Evolutionary conservation across 2,113 vertebrate genomes (phyloP).

Genomic region (Passerina amoena): DNA sequence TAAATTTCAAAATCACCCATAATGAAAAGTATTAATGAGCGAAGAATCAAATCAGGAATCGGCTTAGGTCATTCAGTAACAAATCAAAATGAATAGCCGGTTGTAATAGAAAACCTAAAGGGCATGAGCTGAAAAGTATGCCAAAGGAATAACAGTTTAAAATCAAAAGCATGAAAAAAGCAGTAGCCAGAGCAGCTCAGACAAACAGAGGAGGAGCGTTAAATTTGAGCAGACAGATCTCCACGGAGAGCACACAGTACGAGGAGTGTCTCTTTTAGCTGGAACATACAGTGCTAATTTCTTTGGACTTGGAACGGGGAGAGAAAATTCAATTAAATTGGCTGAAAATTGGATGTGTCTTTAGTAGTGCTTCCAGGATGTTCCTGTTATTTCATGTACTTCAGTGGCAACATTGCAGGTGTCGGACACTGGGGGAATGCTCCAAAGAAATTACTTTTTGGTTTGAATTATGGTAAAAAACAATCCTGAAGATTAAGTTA

Average conservation of each 20-base stretch:
- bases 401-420: background rate
- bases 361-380: background rate
- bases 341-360: conserved; percentile 16
- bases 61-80: background rate
- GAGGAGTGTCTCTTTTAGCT: background rate
- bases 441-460: background rate
- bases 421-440: background rate
- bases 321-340: conserved; percentile 45
- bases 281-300: conserved; percentile 43
- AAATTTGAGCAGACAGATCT: conserved; percentile 10
- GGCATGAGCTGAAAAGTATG: background rate
- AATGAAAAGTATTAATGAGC: conserved; percentile 21
- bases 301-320: background rate
- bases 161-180: conserved; percentile 24
- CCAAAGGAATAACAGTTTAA: conserved; percentile 10
- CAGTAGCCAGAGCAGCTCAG: conserved; percentile 11
- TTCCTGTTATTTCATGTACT: background rate
- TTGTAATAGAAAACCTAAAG: background rate
- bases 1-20: conserved; percentile 16
- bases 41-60: conserved; percentile 10
- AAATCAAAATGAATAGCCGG: background rate
- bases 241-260: background rate
- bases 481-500: background rate
- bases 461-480: background rate
- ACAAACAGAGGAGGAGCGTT: background rate